Base-by-base conservation (phyloP, 2,113 vertebrate genomes). In the Caranx ignobilis region DNA sequence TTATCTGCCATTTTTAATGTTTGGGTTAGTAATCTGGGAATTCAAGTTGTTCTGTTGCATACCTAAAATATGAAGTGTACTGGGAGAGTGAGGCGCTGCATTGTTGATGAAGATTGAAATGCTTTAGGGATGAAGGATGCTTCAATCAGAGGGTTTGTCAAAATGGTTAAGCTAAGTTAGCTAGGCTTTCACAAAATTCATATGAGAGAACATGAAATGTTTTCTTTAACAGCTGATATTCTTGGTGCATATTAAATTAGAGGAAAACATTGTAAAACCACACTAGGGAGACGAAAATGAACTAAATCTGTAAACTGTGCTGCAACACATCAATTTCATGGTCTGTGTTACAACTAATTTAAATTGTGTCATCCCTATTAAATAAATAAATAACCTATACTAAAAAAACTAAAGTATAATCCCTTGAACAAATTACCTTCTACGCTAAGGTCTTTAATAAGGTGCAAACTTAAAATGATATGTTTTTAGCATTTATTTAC, bases 71-170 rank as follows among this genome's bases (percentile, higher is more conserved):
- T 63, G 11, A 55, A 70, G 32, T 69, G 26, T 50, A 68, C 10
- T 62, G 43, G 21, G 39, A 54, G 54, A 39, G 34, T 12, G 56
- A 47, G 21, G 43, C 15, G 1, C 41, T 54, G 39, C 15, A 21
- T 65, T 74, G 41, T 15, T 70, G 68, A 63, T 77, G 47, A 68
- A 37, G 59, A 48, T 73, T 39, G 81, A 66, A 21, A 21, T 79
- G 76, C 7, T 79, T 78, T 4, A 41, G 59, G 73, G 77, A 73
- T 62, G 54, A 62, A 16, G 41, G 65, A 71, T 65, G 39, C n/a
- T 65, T 60, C 12, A 57, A 59, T 39, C 43, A 62, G 9, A 57
- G 2, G 48, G 65, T 50, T 31, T 65, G 59, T 50, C 8, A 2
- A n/a, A 63, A 67, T 6, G 37, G 32, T 68, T 15, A 8, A 47